Evolutionary conservation across 1,140 invertebrate species (phyloP).

Genomic region (Diorhabda elongata): DNA sequence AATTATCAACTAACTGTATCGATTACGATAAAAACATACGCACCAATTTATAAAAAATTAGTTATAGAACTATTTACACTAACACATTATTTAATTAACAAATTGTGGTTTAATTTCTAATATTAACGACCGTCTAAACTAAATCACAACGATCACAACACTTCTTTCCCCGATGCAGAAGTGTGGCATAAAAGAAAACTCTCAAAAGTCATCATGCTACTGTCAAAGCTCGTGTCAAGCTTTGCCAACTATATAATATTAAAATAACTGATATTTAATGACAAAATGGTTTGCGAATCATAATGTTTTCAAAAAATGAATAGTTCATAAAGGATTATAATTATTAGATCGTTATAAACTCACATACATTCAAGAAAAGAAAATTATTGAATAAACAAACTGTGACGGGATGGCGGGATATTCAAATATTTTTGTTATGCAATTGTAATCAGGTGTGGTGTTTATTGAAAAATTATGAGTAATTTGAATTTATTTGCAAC

Average conservation of each 20-base stretch:
- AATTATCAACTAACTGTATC: conserved; percentile 12
- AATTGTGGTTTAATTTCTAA: conserved; percentile 15
- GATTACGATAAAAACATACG: conserved; percentile 18
- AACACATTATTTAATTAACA: conserved; percentile 27
- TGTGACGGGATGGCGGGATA: too few species aligned
- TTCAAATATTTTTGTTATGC: too few species aligned
- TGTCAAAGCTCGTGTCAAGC: conserved; percentile 17
- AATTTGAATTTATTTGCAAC: conserved; percentile 37
- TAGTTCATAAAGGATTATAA: too few species aligned
- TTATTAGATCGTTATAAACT: too few species aligned
- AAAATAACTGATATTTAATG: neutral
- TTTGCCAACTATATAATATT: conserved; percentile 12
- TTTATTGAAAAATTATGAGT: neutral
- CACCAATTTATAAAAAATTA: conserved; percentile 14
- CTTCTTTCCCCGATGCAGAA: conserved; percentile 24
- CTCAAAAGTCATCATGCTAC: conserved; percentile 15
- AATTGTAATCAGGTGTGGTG: too few species aligned
- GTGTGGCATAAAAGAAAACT: conserved; percentile 19
- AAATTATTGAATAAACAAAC: too few species aligned
- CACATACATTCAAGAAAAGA: too few species aligned
- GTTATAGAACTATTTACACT: conserved; percentile 23
- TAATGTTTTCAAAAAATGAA: too few species aligned
- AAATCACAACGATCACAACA: conserved; percentile 13
- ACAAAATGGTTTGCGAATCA: too few species aligned
- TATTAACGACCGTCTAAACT: conserved; percentile 7